Conservation (phyloP, 2,113 vertebrate genomes). For the Chionomys nivalis region DNA sequence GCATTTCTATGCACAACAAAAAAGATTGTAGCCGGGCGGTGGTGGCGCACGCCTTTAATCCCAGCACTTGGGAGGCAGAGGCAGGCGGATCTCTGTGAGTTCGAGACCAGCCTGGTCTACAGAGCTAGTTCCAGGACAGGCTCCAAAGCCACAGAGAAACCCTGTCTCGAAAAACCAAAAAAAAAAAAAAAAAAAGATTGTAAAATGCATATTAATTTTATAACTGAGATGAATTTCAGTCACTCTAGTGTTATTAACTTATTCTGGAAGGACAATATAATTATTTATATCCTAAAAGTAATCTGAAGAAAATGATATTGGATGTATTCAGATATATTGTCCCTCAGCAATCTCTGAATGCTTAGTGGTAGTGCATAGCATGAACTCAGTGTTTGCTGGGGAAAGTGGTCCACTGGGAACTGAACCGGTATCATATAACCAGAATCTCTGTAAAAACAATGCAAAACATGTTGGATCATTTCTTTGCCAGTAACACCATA, state of each 20-base stretch:
- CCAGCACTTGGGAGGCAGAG: no score
- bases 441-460: not conserved
- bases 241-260: conserved; percentile 19
- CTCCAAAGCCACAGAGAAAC: no score
- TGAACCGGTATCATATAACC: not conserved
- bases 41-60: no score
- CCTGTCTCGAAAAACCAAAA: no score
- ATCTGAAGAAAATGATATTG: conserved; percentile 16
- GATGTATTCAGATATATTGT: not conserved
- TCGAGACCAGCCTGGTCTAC: no score
- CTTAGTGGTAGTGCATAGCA: not conserved
- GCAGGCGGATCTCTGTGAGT: no score
- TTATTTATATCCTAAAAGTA: conserved; percentile 20
- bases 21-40: conserved; percentile 5
- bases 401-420: conserved; percentile 18
- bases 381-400: not conserved
- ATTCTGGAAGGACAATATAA: not conserved
- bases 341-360: conserved; percentile 16
- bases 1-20: not conserved
- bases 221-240: conserved; percentile 36
- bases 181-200: conserved; percentile 22
- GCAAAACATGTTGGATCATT: not conserved
- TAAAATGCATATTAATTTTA: conserved; percentile 12
- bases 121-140: no score
- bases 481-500: not conserved